Conservation (phyloP, 2,888 invertebrate genomes). For the Xestia sexstrigata region DNA sequence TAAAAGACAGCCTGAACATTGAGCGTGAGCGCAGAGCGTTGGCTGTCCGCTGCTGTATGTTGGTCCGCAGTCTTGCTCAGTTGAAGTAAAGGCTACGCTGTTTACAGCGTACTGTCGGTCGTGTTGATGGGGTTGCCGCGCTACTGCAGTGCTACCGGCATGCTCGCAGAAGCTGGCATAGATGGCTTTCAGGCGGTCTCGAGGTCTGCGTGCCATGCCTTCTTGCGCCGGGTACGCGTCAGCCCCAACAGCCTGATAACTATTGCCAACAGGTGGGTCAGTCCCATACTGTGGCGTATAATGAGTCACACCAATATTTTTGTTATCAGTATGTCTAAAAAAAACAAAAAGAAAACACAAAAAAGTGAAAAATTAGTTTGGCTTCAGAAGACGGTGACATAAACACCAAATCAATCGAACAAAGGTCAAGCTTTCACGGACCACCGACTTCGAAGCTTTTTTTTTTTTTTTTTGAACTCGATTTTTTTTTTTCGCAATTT, state of each 20-base stretch:
- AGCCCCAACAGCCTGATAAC: conserved; percentile 1
- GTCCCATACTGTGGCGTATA: neutral
- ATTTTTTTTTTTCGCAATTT: too few relatives aligned
- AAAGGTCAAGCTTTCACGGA: too few relatives aligned
- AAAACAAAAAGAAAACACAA: too few relatives aligned
- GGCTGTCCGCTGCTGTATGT: neutral
- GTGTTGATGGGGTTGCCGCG: neutral
- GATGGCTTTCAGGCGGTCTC: neutral
- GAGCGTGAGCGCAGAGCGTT: neutral
- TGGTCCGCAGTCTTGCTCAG: neutral
- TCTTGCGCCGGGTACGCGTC: neutral
- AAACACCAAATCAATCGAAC: too few relatives aligned
- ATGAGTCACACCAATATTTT: too few relatives aligned
- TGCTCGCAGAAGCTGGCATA: neutral
- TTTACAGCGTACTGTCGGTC: neutral
- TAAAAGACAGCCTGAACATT: neutral
- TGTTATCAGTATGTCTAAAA: too few relatives aligned
- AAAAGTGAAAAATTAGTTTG: too few relatives aligned
- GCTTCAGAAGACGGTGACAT: too few relatives aligned
- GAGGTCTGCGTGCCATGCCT: neutral
- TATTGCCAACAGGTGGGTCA: neutral
- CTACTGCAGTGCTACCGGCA: neutral
- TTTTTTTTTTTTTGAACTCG: too few relatives aligned
- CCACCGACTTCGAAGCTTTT: too few relatives aligned
- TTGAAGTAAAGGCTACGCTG: neutral